Conservation (phyloP, 2,888 invertebrate species). For the Drosophila rellima region DNA sequence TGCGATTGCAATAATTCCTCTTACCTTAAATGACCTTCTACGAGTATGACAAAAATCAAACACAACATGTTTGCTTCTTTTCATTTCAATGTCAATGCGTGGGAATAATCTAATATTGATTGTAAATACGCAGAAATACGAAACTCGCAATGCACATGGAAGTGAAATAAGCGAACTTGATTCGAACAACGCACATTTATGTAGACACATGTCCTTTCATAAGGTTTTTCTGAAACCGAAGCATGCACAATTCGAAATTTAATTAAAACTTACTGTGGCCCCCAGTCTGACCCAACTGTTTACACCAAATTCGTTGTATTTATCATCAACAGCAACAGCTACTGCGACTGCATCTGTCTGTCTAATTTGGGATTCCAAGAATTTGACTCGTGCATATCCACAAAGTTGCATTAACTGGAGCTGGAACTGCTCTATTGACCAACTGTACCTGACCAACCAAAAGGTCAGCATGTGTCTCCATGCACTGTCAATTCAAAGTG, state of each 20-base stretch:
- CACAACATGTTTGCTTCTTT: slow-evolving; percentile 22
- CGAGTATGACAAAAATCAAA: slow-evolving; percentile 43
- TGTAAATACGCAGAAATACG: slow-evolving; percentile 40
- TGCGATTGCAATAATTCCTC: slow-evolving; percentile 15
- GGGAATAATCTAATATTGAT: slow-evolving; percentile 64
- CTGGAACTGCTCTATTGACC: neutral
- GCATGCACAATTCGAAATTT: slow-evolving; percentile 53
- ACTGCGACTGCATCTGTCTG: slow-evolving; percentile 29
- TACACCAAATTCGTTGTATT: slow-evolving; percentile 2
- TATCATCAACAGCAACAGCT: neutral
- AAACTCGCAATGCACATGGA: slow-evolving; percentile 21
- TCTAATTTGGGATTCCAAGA: slow-evolving; percentile 7
- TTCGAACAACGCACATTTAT: neutral
- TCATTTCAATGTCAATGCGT: slow-evolving; percentile 47
- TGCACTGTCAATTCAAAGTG: neutral
- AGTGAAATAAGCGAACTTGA: slow-evolving; percentile 5
- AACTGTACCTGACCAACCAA: slow-evolving; percentile 14
- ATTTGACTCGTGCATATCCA: slow-evolving; percentile 7
- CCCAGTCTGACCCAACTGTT: slow-evolving; percentile 13
- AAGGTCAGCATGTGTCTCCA: slow-evolving; percentile 36
- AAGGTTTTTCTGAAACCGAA: slow-evolving; percentile 8
- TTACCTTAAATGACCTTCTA: slow-evolving; percentile 13
- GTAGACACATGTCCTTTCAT: slow-evolving; percentile 1
- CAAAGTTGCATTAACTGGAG: slow-evolving; percentile 11
- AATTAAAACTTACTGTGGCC: slow-evolving; percentile 59